phyloP scores from a whole-genome alignment of 2,888 invertebrate species.

The Neoitamus cyanurus region DNA sequence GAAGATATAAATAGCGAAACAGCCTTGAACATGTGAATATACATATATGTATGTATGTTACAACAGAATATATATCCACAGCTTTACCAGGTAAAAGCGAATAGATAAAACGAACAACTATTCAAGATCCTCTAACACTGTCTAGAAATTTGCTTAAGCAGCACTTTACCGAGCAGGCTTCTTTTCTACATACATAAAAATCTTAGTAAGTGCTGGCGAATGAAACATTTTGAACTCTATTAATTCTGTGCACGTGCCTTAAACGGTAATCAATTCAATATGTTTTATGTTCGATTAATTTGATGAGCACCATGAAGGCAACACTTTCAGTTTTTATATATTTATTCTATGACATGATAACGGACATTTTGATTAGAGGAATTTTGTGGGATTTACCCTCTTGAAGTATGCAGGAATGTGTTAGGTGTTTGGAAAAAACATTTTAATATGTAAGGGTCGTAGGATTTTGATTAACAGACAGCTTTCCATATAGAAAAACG shows the following conservation, averaged over 20 bases:
- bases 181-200: neutral
- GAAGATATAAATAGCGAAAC: neutral
- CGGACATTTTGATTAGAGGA: neutral
- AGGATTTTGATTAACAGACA: too few relatives aligned
- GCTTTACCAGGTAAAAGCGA: neutral
- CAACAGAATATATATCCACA: neutral
- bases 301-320: neutral
- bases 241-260: neutral
- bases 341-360: neutral
- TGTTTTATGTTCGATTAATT: neutral
- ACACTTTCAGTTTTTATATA: neutral
- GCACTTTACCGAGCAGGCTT: neutral
- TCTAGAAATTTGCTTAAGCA: neutral
- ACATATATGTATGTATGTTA: neutral
- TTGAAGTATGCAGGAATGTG: neutral
- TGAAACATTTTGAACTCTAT: neutral
- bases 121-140: neutral
- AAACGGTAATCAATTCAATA: neutral
- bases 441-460: neutral
- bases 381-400: neutral
- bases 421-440: neutral
- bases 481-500: too few relatives aligned
- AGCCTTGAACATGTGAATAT: neutral
- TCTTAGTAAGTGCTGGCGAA: neutral
- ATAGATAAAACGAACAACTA: neutral